Evolutionary conservation across 2,797 vertebrate species (phyloP), one percentile per base, ranked within the genome.

Genomic region (Hoplostethus atlanticus): DNA sequence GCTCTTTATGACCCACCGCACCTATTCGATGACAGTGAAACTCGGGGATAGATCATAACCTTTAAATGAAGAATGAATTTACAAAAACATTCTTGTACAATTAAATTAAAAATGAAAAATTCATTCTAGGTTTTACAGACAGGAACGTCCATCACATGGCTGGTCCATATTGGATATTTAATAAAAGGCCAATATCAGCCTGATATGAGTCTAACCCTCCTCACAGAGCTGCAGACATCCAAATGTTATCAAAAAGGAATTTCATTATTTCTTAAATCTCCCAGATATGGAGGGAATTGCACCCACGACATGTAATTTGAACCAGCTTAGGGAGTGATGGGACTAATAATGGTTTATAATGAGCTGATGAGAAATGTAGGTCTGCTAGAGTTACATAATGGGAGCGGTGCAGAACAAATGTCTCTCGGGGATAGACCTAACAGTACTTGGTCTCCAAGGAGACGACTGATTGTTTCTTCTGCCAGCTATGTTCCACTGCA

Each of bases 371-470:
- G 64, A 66, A 63, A 67, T 67, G 74, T 51, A 64, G 73, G 70
- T 46, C 72, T 77, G 64, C 30, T 4, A 15, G 68, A 61, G 78
- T 77, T 86, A 84, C 62, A 68, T 76, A 90, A 91, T 34, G 34
- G 30, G 75, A 64, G 17, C 59, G 58, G 60, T 2, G 17, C 52
- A 73, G 65, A 83, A 70, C 67, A 70, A 73, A 71, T 38, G 62
- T 78, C 74, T 83, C 86, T 66, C 28, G 28, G 77, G 78, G 73
- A 81, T 53, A 61, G 71, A 66, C 34, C 58, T 44, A 44, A 81
- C 50, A 50, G 54, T 69, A 30, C 57, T 66, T n/a, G 5, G 82
- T 82, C 84, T 85, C 87, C 51, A 56, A 80, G 83, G 85, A 90
- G 74, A 31, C 16, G 50, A 9, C 34, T 70, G 70, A 85, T 81